Evolutionary conservation across 2,888 invertebrate species (phyloP), one percentile per base, ranked within the genome.

Genomic region (Acanthoscelides obtectus): DNA sequence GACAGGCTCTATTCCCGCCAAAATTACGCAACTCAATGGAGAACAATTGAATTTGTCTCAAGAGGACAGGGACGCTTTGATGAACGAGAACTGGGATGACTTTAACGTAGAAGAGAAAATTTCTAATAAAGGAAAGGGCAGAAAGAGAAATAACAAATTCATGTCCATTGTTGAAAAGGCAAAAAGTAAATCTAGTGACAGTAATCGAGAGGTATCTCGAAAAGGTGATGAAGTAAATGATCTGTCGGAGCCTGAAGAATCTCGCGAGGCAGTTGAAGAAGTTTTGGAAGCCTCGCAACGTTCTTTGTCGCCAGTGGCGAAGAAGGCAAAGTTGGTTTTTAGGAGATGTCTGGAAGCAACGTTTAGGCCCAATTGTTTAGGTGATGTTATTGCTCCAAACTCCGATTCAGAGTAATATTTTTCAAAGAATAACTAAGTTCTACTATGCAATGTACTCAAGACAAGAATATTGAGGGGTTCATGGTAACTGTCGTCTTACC

Each of bases 291-390:
- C 84, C 45, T 91, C 92, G 4, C 91, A 92, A 6, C 45, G 45
- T 3, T 45, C 45, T 45, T 86, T 90, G 71, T 87, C 88, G 4
- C 89, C 87, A 22, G 88, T 87, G 69, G 87, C 87, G 74, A 90
- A 89, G 82, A 87, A 83, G 79, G 87, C 91, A 0, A 88, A 89
- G 80, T 86, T 88, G 0, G 89, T 93, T 71, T 94, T 94, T 80
- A 89, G 89, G 74, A 88, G 92, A 73, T 93, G 93, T 82, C 93
- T 92, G 84, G 91, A 93, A 83, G 86, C 88, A 67, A 93, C 93
- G n/a, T 79, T 77, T 69, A 69, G 71, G 1, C 71, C 68, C 25
- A 68, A 72, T 17, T 65, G 68, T 8, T 67, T 76, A 22, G 75
- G 76, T 64, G 71, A 73, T 20, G 69, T 75, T 6, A 71, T 76